Evolutionary conservation across 2,797 vertebrate species (phyloP), one percentile per base, ranked within the genome.

Genomic region (Octomys mimax): DNA sequence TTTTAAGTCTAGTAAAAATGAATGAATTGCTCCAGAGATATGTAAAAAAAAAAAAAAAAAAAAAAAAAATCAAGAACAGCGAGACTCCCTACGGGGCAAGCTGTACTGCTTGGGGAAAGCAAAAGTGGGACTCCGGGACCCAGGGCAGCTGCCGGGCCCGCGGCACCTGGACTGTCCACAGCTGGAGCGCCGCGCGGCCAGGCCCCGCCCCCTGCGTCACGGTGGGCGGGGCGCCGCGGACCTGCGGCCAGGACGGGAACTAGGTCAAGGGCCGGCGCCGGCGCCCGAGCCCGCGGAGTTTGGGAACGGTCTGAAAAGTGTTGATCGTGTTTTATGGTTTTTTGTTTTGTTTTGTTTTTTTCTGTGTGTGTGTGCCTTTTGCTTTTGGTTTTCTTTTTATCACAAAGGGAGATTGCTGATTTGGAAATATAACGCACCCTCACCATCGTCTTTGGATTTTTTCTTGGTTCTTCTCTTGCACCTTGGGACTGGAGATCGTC

Each of bases 101-200:
- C 28, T 7, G 64, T 2, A 11, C 21, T 0, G 68, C 31, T 19
- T 18, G 2, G 57, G 7, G 57, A 22, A 54, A 31, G 33, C 33
- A 14, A 33, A 73, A 66, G 12, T 54, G 62, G 52, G 46, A 28
- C 6, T 0, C 4, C 0, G 7, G 1, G 21, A 11, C 46, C 3
- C 24, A 1, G 6, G 49, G 5, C 5, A 0, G 2, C 49, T 4
- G 54, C 21, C 16, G 0, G 1, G 57, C 3, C 26, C 6, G 12
- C 0, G 1, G 52, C 28, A 26, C 13, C 49, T 0, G 8, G 0
- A 3, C 0, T 3, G 73, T 14, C 14, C 13, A 0, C 24, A 1
- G 57, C n/a, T 0, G 59, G 22, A 61, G 91, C 28, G 0, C 0
- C 8, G 4, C 13, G 49, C 28, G 1, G 0, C 12, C 12, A 31